A percentile compares a stretch with the other conserved stretches of the same genome.
These are phyloP conservation scores for Morelia viridis DNA, from an alignment of 2,797 vertebrate genomes.

Conservation along the genomic window DNA sequence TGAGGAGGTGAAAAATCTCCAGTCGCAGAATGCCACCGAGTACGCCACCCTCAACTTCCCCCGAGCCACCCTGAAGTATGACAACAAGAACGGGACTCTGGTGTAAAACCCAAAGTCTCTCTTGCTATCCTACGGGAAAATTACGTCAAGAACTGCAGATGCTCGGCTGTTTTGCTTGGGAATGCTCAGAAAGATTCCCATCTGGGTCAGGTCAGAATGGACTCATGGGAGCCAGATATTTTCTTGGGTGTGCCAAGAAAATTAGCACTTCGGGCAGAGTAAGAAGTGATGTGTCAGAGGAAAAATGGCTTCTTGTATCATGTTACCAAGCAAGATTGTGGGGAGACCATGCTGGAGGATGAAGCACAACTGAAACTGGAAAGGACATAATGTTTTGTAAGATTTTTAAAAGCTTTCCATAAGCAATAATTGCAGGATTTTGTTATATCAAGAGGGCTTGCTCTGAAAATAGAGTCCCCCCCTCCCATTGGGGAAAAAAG, in stretches of 20 bases:
- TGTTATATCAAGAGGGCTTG: background rate
- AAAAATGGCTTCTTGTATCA: background rate
- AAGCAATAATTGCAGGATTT: conserved; percentile 2
- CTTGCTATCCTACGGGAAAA: background rate
- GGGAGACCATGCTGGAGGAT: background rate
- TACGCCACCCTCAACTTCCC: conserved; percentile 77
- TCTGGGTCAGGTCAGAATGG: background rate
- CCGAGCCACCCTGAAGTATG: conserved; percentile 62
- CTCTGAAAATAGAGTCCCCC: background rate
- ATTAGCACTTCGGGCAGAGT: background rate
- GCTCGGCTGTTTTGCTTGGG: background rate
- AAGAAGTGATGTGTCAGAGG: background rate
- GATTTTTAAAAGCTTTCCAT: too few relatives aligned
- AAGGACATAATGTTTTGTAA: background rate
- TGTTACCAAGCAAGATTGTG: background rate
- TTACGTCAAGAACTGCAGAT: background rate
- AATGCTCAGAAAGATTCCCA: background rate
- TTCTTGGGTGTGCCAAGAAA: conserved; percentile 1
- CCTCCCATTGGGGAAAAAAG: background rate
- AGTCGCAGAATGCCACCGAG: conserved; percentile 68
- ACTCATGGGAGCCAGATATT: background rate
- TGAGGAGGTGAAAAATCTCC: conserved; percentile 55
- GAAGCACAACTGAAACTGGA: background rate
- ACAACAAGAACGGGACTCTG: conserved; percentile 74
- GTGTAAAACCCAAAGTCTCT: conserved; percentile 55